Conservation (phyloP, 2,113 vertebrate species). For the Vidua chalybeata region DNA sequence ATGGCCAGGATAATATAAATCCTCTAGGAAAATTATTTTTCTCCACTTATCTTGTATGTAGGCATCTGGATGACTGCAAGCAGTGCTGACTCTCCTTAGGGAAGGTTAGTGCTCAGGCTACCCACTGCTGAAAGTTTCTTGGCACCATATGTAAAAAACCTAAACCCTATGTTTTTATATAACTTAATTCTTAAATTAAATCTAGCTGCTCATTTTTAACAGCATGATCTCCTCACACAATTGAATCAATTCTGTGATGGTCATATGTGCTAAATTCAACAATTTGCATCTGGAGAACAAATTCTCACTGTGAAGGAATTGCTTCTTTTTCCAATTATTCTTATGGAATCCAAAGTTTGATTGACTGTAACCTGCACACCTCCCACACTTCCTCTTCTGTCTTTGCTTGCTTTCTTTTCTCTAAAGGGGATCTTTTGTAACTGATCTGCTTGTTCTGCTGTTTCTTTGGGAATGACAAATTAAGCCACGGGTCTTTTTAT, state of each 20-base stretch:
- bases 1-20: neutral
- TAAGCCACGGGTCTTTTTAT: neutral
- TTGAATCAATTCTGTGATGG: conserved; percentile 12
- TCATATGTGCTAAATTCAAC: conserved; percentile 37
- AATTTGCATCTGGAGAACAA: conserved; percentile 35
- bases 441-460: conserved; percentile 29
- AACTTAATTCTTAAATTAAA: conserved; percentile 48
- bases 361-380: conserved; percentile 26
- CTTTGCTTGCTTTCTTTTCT: neutral
- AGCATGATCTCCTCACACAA: neutral
- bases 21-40: neutral
- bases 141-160: neutral
- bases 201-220: conserved; percentile 32
- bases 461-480: conserved; percentile 20
- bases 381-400: conserved; percentile 32
- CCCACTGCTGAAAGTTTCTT: conserved; percentile 14
- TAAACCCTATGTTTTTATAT: conserved; percentile 20
- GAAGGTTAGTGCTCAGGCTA: neutral
- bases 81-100: neutral
- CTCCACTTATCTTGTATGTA: neutral
- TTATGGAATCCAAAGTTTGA: conserved; percentile 18
- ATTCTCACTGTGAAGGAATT: conserved; percentile 33
- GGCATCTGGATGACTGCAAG: neutral
- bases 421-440: neutral
- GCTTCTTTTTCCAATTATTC: conserved; percentile 36